phyloP scores from a whole-genome alignment of 2,888 invertebrate genomes.

The Caenorhabditis macrosperma region DNA sequence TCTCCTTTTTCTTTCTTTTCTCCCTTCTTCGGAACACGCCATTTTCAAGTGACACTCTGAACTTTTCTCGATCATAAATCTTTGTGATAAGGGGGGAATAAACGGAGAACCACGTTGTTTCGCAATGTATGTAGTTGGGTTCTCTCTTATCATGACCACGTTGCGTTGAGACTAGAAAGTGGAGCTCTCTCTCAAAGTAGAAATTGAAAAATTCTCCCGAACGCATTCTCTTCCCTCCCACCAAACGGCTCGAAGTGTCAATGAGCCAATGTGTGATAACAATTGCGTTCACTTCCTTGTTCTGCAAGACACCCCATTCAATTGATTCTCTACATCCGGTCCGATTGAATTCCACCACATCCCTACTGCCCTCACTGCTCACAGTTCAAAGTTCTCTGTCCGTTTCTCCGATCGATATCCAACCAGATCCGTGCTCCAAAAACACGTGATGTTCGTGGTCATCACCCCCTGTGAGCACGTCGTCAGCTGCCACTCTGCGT shows the following conservation, averaged over 20 bases:
- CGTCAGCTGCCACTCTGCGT: slow-evolving; percentile 29
- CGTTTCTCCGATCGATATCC: slow-evolving; percentile 1
- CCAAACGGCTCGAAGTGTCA: not conserved
- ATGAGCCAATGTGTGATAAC: not conserved
- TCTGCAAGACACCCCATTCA: not conserved
- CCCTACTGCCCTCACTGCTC: not conserved
- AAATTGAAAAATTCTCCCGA: no score
- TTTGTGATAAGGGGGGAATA: not conserved
- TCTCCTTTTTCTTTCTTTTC: not conserved
- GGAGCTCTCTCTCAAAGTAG: no score
- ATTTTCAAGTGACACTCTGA: not conserved
- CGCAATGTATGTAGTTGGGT: slow-evolving; percentile 6
- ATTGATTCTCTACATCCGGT: not conserved
- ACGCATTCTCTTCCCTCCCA: not conserved
- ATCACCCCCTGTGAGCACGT: slow-evolving; percentile 8
- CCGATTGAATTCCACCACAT: not conserved
- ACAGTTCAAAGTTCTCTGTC: not conserved
- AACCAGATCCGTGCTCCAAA: not conserved
- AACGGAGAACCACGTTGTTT: slow-evolving; percentile 10
- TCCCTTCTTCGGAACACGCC: not conserved
- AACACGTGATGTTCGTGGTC: slow-evolving; percentile 55
- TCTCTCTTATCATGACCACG: not conserved
- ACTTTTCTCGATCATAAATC: slow-evolving; percentile 14
- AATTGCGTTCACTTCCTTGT: not conserved
- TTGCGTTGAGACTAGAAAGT: not conserved